Percentiles rank a stretch among this genome's conserved stretches.
Conservation (phyloP, 2,888 invertebrate genomes). For the Julus scandinavius region DNA sequence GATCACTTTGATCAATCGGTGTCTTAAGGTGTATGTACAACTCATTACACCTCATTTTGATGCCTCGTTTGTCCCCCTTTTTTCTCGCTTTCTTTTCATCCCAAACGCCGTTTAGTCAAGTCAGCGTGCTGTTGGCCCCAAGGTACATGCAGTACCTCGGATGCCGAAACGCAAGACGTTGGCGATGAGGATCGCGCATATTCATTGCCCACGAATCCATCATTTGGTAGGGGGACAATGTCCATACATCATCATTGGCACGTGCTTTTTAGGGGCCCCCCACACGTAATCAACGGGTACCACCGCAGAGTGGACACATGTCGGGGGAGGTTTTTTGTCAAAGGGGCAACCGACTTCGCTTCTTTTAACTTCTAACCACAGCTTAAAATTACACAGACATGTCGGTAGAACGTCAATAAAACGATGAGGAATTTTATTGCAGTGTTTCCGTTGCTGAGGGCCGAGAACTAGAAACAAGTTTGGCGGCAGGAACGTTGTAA, state of each 20-base stretch:
- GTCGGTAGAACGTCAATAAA: neutral
- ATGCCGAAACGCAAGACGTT: slow-evolving; percentile 18
- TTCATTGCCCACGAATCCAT: slow-evolving; percentile 49
- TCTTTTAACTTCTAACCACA: neutral
- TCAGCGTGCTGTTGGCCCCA: neutral
- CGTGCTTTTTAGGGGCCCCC: slow-evolving; percentile 44
- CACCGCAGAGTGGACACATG: slow-evolving; percentile 46
- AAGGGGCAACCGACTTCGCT: slow-evolving; percentile 4
- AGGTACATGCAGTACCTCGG: neutral
- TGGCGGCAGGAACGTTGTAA: neutral
- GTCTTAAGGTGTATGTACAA: slow-evolving; percentile 44
- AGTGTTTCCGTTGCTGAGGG: neutral
- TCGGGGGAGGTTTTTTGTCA: slow-evolving; percentile 33
- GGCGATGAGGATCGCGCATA: slow-evolving; percentile 48
- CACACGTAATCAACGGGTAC: slow-evolving; percentile 43
- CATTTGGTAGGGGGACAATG: neutral
- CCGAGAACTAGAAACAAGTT: neutral
- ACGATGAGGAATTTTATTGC: neutral
- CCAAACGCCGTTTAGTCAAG: slow-evolving; percentile 44
- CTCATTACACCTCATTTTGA: slow-evolving; percentile 50
- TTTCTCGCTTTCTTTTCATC: neutral
- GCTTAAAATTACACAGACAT: neutral
- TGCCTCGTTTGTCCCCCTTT: slow-evolving; percentile 32
- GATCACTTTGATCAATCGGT: slow-evolving; percentile 50
- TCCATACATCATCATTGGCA: slow-evolving; percentile 52